A percentile compares a stretch with the other conserved stretches of the same genome.
phyloP scores from a whole-genome alignment of 2,113 vertebrate species.

The Arothron firmamentum region DNA sequence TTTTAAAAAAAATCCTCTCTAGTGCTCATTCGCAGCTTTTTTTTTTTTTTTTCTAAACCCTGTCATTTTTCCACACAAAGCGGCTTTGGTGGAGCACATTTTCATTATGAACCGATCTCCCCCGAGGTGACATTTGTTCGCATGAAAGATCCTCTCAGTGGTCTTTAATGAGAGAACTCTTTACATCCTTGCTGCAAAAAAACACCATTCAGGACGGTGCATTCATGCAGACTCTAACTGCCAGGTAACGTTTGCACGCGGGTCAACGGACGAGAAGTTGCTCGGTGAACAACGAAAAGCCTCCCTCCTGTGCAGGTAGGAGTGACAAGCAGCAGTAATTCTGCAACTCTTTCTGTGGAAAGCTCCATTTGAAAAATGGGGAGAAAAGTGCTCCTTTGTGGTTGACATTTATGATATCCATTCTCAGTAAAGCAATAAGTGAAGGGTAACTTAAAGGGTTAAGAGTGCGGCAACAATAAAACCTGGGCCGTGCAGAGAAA shows the following conservation, averaged over 20 bases:
- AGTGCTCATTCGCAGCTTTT: too few species aligned
- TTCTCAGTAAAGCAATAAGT: constrained; percentile 9
- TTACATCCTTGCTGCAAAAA: constrained; percentile 4
- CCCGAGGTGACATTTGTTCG: constrained; percentile 10
- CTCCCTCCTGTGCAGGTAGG: constrained; percentile 26
- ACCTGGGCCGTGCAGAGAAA: constrained; percentile 12
- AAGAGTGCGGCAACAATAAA: constrained; percentile 18
- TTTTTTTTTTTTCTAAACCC: too few species aligned
- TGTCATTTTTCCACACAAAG: too few species aligned
- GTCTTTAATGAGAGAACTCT: background rate
- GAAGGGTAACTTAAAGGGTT: constrained; percentile 18
- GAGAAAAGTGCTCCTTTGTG: constrained; percentile 48
- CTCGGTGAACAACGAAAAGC: constrained; percentile 49
- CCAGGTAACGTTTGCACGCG: constrained; percentile 8
- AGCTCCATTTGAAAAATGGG: constrained; percentile 64
- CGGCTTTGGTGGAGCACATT: too few species aligned
- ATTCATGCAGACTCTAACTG: constrained; percentile 15
- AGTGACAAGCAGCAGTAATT: constrained; percentile 28
- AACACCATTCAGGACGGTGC: constrained; percentile 12
- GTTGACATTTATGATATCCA: constrained; percentile 37
- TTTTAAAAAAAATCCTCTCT: background rate
- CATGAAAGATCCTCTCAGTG: background rate
- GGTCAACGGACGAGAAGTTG: constrained; percentile 9
- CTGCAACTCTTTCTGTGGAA: constrained; percentile 48
- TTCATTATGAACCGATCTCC: too few species aligned